These are phyloP conservation scores for Hemitrygon akajei DNA, from an alignment of 2,797 vertebrate species.

Conservation along the genomic window DNA sequence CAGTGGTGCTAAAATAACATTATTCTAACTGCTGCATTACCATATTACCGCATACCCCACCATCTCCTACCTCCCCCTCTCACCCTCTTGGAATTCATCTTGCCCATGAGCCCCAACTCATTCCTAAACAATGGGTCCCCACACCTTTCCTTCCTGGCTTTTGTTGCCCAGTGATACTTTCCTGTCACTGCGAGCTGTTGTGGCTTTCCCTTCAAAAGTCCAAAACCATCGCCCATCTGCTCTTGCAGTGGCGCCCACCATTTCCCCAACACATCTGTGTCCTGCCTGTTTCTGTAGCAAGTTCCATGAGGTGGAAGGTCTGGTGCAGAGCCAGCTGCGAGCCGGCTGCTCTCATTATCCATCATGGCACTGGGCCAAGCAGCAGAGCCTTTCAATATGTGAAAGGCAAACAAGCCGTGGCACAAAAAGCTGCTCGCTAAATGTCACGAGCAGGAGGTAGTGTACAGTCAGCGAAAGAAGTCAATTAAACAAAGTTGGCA, in stretches of 20 bases:
- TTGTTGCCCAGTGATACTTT: too few species aligned
- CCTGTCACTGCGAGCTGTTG: too few species aligned
- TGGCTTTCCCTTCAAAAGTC: too few species aligned
- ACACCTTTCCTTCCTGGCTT: too few species aligned
- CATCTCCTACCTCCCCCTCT: neutral
- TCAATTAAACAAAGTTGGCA: slow-evolving; percentile 9
- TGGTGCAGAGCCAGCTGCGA: neutral
- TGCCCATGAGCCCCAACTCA: too few species aligned
- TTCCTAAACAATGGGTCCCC: too few species aligned
- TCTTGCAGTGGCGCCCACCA: too few species aligned
- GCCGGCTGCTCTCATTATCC: neutral
- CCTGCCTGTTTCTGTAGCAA: neutral
- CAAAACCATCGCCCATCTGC: too few species aligned
- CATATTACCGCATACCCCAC: too few species aligned
- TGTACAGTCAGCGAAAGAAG: neutral
- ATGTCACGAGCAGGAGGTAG: neutral
- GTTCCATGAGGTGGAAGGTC: neutral
- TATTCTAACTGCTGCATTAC: too few species aligned
- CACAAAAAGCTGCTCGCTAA: neutral
- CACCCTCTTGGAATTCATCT: neutral
- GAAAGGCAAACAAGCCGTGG: neutral
- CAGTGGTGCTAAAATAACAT: too few species aligned
- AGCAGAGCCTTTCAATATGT: neutral
- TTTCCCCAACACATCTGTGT: too few species aligned
- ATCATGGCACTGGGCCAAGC: neutral